Evolutionary conservation across 2,113 vertebrate genomes (phyloP), one percentile per base, ranked within the genome.

Genomic region (Crypturellus undulatus): DNA sequence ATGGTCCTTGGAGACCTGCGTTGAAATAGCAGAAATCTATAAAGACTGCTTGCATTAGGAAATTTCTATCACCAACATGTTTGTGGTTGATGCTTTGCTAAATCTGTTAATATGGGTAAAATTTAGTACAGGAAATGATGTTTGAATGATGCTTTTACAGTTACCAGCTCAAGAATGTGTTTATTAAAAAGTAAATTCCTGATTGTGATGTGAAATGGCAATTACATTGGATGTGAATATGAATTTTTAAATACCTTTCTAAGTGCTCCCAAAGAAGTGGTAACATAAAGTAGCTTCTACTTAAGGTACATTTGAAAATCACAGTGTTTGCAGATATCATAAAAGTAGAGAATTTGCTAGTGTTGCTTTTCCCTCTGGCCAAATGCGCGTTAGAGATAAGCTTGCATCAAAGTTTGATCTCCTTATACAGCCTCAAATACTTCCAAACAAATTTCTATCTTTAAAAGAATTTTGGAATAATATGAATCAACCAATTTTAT

Each of bases 41-140:
- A 99, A 98, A 98, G 98, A 96, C 97, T 98, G 98, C 98, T 98
- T 98, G 98, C 97, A 97, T 98, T 98, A 98, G 98, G 98, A 99
- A 98, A 99, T 98, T 98, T 98, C 98, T 98, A 98, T 98, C 97
- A 97, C 98, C 97, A 97, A 95, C 95, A 96, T 98, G 97, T 98
- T 98, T 98, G 98, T 97, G 96, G 98, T 98, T 98, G 98, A 98
- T 98, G 97, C 97, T 96, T 97, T 97, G 93, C 94, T 95, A 96
- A 95, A 92, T 96, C 96, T 94, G 96, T 96, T 98, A 97, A 97
- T 96, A 96, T 67, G 84, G 87, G 96, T 96, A 94, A 97, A 94
- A 96, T 92, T 93, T 79, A 95, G 93, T 65, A 59, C 97, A 97
- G 97, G 97, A 98, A 98, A 97, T 96, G 94, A 96, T 97, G 90